Percentiles rank a stretch among this genome's conserved stretches.
Conservation (phyloP, 2,888 invertebrate species). For the Subacronicta megacephala region DNA sequence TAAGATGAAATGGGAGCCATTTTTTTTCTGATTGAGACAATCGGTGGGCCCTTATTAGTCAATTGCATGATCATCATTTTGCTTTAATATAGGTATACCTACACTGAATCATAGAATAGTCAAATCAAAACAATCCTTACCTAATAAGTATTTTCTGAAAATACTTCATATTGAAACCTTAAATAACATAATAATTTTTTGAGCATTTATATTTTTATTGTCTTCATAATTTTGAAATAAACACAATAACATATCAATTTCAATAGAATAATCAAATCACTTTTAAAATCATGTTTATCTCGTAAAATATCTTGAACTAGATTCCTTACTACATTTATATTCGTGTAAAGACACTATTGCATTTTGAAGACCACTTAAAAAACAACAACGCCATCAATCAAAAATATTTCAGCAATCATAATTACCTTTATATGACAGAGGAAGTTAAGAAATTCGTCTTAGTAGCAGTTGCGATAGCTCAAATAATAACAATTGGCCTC, state of each 20-base stretch:
- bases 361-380: constrained; percentile 13
- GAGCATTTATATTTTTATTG: constrained; percentile 14
- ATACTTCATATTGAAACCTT: constrained; percentile 28
- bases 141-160: constrained; percentile 27
- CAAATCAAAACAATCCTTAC: constrained; percentile 18
- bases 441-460: constrained; percentile 51
- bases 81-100: too few relatives aligned
- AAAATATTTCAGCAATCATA: constrained; percentile 30
- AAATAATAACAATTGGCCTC: constrained; percentile 70
- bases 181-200: too few relatives aligned
- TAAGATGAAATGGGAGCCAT: constrained; percentile 43
- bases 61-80: too few relatives aligned
- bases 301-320: too few relatives aligned
- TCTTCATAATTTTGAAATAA: constrained; percentile 16
- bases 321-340: neutral
- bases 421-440: constrained; percentile 43
- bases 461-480: constrained; percentile 50
- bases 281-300: too few relatives aligned
- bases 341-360: neutral
- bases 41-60: constrained; percentile 14
- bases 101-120: constrained; percentile 13
- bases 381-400: constrained; percentile 39
- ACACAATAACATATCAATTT: too few relatives aligned
- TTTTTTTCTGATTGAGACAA: constrained; percentile 48
- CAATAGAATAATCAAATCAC: too few relatives aligned